Base-by-base conservation (phyloP, 2,113 vertebrate genomes). In the Cochlearius cochlearius region DNA sequence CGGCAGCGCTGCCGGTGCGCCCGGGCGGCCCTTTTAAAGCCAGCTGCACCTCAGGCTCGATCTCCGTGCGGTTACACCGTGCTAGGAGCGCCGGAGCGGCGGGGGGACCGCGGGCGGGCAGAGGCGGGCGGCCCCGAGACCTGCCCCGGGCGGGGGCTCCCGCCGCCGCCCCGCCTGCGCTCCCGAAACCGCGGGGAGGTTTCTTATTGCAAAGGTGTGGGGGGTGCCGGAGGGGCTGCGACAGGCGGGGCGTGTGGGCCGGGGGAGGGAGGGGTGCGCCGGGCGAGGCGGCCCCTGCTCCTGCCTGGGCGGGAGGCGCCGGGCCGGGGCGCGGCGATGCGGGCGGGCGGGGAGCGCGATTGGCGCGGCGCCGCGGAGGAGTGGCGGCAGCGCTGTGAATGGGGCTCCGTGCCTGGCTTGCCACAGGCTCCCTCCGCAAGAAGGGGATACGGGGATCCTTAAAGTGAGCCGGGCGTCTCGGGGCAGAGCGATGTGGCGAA, bases 301-400 rank as follows among this genome's bases (percentile, higher is more conserved):
- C 79, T 59, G 86, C 43, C 76, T 71, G 72, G 78, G 86, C 77
- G 82, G 88, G 88, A 58, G 55, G 75, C 64, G 79, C 89, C 73
- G 43, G 93, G 83, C 87, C 84, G 78, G 74, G 80, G 82, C 76
- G 82, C 92, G 83, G 87, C 74, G 74, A 52, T 69, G 84, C 86
- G 82, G 83, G 59, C 73, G 72, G 90, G 92, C 89, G 39, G 77
- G 83, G 75, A 85, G 91, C 94, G 94, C 83, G 83, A 83, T 86
- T 87, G 95, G 93, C 77, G 81, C 83, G 92, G 84, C 45, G 92
- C 53, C 53, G 20, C 39, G 84, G 62, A 76, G 88, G 94, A 96
- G 96, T 50, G 94, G 91, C 91, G 94, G 96, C 88, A 34, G 95
- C 92, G n/a, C 91, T 41, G 90, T 55, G 83, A 75, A 88, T 80